phyloP scores from a whole-genome alignment of 2,888 invertebrate genomes.

The Erebia aethiops region DNA sequence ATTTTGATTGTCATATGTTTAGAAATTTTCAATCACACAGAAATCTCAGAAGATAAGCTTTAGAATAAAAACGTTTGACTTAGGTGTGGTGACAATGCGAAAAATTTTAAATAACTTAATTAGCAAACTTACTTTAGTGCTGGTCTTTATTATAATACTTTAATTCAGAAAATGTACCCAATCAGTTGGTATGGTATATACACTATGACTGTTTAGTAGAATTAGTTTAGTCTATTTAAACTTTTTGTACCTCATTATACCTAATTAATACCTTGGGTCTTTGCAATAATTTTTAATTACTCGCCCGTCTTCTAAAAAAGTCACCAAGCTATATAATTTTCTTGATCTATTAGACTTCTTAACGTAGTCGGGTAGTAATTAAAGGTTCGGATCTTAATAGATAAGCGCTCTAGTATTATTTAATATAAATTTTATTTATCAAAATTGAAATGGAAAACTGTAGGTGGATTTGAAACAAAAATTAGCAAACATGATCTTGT shows the following conservation, averaged over 20 bases:
- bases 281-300: constrained; percentile 2
- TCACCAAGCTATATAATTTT: not conserved
- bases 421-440: not conserved
- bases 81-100: constrained; percentile 4
- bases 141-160: not conserved
- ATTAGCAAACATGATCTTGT: not conserved
- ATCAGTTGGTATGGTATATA: constrained; percentile 6
- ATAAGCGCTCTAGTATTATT: constrained; percentile 12
- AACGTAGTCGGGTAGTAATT: not conserved
- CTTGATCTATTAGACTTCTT: not conserved
- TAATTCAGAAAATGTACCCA: not conserved
- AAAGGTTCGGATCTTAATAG: constrained; percentile 11
- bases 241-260: not conserved
- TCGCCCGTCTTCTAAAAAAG: not conserved
- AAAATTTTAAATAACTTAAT: constrained; percentile 1
- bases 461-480: not conserved
- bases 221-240: not conserved
- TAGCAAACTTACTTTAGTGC: not conserved
- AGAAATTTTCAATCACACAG: not conserved
- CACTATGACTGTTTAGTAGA: constrained; percentile 1
- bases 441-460: not conserved
- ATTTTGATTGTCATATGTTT: not conserved
- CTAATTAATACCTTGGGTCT: not conserved
- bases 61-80: not conserved
- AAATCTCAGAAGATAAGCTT: not conserved